phyloP scores from a whole-genome alignment of 2,888 invertebrate species.

The Opisthograptis luteolata region DNA sequence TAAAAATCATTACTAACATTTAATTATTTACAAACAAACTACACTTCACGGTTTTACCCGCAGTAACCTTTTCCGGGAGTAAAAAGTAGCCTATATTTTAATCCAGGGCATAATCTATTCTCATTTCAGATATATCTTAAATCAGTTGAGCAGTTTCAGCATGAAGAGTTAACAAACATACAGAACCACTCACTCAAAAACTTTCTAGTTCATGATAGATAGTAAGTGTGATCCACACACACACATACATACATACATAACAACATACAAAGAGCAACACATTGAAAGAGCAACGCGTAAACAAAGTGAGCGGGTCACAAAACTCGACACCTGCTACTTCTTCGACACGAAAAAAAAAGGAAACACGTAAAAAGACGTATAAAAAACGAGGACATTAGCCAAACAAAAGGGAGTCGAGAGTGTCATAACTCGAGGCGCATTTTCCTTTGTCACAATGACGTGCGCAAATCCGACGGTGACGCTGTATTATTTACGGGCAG shows the following conservation, averaged over 20 bases:
- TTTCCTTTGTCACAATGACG: constrained; percentile 75
- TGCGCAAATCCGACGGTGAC: constrained; percentile 69
- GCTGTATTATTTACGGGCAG: constrained; percentile 64
- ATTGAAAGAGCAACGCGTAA: constrained; percentile 48
- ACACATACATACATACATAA: constrained; percentile 36
- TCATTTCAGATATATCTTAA: no score
- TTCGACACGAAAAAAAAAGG: constrained; percentile 52
- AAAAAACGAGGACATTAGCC: constrained; percentile 68
- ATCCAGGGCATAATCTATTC: no score
- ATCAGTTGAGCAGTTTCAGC: no score
- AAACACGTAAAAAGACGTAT: constrained; percentile 41
- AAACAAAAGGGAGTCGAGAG: constrained; percentile 76
- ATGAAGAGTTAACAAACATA: no score
- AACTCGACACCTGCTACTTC: constrained; percentile 61
- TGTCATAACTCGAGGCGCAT: constrained; percentile 74
- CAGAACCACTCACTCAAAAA: no score
- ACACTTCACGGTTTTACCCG: no score
- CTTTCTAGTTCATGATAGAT: no score
- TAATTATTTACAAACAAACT: no score
- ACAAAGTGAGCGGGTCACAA: constrained; percentile 59
- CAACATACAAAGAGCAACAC: constrained; percentile 45
- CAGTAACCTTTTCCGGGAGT: no score
- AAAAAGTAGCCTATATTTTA: no score
- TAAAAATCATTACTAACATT: no score
- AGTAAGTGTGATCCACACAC: no score